Percentiles rank a stretch among this genome's conserved stretches.
Evolutionary conservation across 1,140 invertebrate genomes (phyloP).

Genomic region (Lysiphlebus fabarum): DNA sequence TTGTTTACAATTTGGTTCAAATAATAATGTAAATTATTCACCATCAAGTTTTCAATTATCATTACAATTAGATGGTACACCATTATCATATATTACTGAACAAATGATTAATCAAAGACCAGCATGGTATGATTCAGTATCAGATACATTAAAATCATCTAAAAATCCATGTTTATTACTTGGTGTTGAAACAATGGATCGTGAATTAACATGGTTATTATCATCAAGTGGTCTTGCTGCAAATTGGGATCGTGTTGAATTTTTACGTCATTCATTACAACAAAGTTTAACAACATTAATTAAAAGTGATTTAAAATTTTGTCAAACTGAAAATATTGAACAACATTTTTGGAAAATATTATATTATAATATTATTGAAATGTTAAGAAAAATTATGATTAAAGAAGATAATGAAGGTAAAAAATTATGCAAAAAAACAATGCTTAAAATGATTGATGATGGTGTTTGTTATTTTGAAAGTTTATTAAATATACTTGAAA

Average conservation of each 20-base stretch:
- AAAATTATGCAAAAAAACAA: slow-evolving; percentile 63
- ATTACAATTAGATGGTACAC: slow-evolving; percentile 37
- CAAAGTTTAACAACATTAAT: slow-evolving; percentile 72
- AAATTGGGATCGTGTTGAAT: slow-evolving; percentile 56
- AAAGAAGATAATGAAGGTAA: slow-evolving; percentile 52
- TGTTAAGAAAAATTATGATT: slow-evolving; percentile 66
- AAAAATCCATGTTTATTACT: slow-evolving; percentile 55
- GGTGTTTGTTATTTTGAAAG: slow-evolving; percentile 76
- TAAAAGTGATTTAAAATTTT: slow-evolving; percentile 80
- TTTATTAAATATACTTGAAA: slow-evolving; percentile 71
- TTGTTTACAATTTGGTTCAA: not conserved
- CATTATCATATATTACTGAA: slow-evolving; percentile 47
- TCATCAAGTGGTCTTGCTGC: slow-evolving; percentile 49
- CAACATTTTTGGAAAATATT: slow-evolving; percentile 89
- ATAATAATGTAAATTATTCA: not conserved
- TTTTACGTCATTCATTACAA: slow-evolving; percentile 62
- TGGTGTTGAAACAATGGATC: slow-evolving; percentile 59
- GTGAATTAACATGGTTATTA: slow-evolving; percentile 57
- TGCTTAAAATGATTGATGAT: slow-evolving; percentile 76
- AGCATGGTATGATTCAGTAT: slow-evolving; percentile 58
- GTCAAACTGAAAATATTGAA: slow-evolving; percentile 84
- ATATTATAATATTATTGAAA: slow-evolving; percentile 88
- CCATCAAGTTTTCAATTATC: slow-evolving; percentile 27
- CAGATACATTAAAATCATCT: slow-evolving; percentile 52
- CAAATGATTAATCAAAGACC: slow-evolving; percentile 54